A percentile compares a stretch with the other conserved stretches of the same genome.
phyloP scores from a whole-genome alignment of 1,140 invertebrate genomes.

The Pomacea maculata region DNA sequence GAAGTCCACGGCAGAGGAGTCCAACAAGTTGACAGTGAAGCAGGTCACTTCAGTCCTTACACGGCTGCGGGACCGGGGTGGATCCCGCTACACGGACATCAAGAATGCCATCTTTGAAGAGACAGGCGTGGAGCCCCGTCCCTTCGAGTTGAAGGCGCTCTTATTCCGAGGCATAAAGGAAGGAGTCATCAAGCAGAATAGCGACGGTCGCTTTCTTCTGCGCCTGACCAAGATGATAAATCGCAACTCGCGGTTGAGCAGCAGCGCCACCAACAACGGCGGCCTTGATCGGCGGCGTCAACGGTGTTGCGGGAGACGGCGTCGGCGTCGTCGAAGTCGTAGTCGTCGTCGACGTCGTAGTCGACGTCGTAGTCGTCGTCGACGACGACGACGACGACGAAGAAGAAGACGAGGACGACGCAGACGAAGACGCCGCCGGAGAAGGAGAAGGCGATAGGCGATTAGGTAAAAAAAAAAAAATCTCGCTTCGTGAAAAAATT shows the following conservation, averaged over 20 bases:
- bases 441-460: neutral
- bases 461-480: neutral
- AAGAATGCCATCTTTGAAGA: neutral
- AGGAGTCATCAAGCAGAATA: constrained; percentile 8
- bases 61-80: constrained; percentile 7
- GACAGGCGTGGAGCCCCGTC: neutral
- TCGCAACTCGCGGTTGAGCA: neutral
- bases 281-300: neutral
- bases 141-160: constrained; percentile 15
- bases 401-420: constrained; percentile 1
- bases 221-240: neutral
- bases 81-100: constrained; percentile 15
- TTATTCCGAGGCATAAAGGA: neutral
- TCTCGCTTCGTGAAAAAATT: no score
- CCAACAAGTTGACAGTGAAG: neutral
- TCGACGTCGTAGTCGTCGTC: neutral
- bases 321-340: neutral
- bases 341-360: neutral
- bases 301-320: neutral
- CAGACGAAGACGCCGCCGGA: neutral
- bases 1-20: no score
- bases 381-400: neutral
- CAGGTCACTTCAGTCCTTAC: neutral
- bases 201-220: neutral
- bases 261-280: neutral